Conservation (phyloP, 2,797 vertebrate species). For the Zonotrichia albicollis region DNA sequence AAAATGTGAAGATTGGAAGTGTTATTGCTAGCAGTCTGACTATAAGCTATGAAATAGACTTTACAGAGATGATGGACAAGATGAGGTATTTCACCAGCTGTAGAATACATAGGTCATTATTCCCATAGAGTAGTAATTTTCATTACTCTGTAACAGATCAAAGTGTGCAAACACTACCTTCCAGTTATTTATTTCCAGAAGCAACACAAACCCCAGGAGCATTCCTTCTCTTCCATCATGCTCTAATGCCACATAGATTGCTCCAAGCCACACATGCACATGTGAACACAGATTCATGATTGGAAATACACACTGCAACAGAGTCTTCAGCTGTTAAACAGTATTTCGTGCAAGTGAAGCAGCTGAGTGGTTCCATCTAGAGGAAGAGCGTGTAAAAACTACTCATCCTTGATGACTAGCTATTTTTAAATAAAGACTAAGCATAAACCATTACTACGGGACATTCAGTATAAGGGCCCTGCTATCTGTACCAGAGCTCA, state of each 20-base stretch:
- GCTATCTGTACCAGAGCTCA: not conserved
- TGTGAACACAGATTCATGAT: fast-evolving
- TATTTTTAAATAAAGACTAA: not conserved
- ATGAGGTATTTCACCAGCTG: not conserved
- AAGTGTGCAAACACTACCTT: not conserved
- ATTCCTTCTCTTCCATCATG: not conserved
- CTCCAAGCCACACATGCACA: fast-evolving
- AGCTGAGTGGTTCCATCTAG: constrained; percentile 62
- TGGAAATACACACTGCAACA: not conserved
- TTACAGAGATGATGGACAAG: not conserved
- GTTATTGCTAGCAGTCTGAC: too few species aligned
- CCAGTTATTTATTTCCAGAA: not conserved
- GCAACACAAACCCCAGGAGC: not conserved
- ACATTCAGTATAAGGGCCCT: not conserved
- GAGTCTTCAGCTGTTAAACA: not conserved
- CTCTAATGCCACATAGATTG: not conserved
- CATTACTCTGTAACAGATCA: not conserved
- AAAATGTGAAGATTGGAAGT: not conserved
- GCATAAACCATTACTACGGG: not conserved
- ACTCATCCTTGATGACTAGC: not conserved
- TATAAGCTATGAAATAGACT: not conserved
- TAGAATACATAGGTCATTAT: not conserved
- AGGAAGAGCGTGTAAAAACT: constrained; percentile 34
- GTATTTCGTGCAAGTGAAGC: not conserved
- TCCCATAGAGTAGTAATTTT: not conserved